Evolutionary conservation across 1,140 invertebrate species (phyloP).

Genomic region (Andricus grossulariae): DNA sequence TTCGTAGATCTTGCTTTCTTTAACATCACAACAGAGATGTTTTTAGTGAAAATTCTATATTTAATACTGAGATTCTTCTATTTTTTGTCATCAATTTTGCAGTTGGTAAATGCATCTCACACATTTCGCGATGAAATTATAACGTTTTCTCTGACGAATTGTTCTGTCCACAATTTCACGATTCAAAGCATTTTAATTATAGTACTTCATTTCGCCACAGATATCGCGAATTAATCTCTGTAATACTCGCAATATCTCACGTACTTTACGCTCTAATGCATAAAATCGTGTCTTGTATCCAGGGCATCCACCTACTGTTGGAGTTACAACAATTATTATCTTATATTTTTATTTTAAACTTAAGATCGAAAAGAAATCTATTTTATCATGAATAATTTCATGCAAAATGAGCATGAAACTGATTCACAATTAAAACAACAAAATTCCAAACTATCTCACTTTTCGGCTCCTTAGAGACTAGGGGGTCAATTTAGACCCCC

Average conservation of each 20-base stretch:
- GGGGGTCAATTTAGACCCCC: too few relatives aligned
- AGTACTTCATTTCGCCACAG: background rate
- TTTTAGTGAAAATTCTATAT: too few relatives aligned
- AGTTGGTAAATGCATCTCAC: background rate
- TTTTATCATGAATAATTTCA: too few relatives aligned
- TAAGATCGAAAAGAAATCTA: too few relatives aligned
- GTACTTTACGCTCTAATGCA: constrained; percentile 24
- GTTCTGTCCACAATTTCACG: background rate
- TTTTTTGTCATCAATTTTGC: background rate
- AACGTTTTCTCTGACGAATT: background rate
- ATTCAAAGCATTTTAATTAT: constrained; percentile 16
- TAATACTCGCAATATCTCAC: constrained; percentile 16
- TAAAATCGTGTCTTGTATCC: constrained; percentile 1
- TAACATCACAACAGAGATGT: too few relatives aligned
- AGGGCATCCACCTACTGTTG: background rate
- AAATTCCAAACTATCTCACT: too few relatives aligned
- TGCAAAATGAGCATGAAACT: too few relatives aligned
- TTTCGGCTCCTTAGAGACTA: too few relatives aligned
- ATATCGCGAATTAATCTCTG: constrained; percentile 13
- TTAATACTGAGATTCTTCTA: too few relatives aligned
- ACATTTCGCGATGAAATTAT: background rate
- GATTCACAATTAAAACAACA: too few relatives aligned
- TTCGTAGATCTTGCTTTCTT: too few relatives aligned
- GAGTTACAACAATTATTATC: background rate
- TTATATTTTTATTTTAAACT: too few relatives aligned